Evolutionary conservation across 1,140 invertebrate species (phyloP), one percentile per base, ranked within the genome.

Genomic region (Diabrotica undecimpunctata): DNA sequence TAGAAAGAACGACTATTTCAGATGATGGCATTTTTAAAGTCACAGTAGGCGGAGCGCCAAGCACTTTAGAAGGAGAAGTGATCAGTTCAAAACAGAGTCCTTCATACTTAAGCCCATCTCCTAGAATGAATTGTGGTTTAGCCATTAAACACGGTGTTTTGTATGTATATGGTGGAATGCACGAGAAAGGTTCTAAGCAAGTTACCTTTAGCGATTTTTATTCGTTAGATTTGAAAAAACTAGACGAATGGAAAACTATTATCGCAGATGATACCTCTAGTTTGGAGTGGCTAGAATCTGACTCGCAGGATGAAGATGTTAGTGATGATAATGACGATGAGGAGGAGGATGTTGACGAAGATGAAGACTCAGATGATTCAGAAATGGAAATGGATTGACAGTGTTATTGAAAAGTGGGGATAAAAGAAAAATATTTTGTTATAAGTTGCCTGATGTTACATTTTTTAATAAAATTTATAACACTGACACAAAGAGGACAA

Each of bases 221-320:
- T 62, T 70, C 71, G 8, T 65, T 72, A 85, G 93, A 96, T 83
- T 78, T 93, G 46, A 89, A 90, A 75, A 96, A 95, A 80, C 74
- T 93, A 65, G 90, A 93, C 70, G 88, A 93, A 77, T 97, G 94
- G 94, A 89, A 87, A 70, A 90, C 85, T 0, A 81, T 96, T 54
- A 87, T 92, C 61, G 78, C 83, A 36, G 84, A 88, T 68, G 83
- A 90, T 74, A 74, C 86, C 12, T 83, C 85, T n/a, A 81, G 75
- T 1, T 82, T 88, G 80, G 87, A 88, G 53, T 94, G 92, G 92
- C 79, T 91, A 54, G 88, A 88, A n/a, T 90, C 89, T 2, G 87
- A 88, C 58, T 85, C 83, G 37, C 85, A 84, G 41, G 82, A 82
- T 61, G 80, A 81, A 14, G 75, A 77, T 25, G 81, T 80, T 13